Conservation (phyloP, 2,113 vertebrate species). For the Tyrannus savana region DNA sequence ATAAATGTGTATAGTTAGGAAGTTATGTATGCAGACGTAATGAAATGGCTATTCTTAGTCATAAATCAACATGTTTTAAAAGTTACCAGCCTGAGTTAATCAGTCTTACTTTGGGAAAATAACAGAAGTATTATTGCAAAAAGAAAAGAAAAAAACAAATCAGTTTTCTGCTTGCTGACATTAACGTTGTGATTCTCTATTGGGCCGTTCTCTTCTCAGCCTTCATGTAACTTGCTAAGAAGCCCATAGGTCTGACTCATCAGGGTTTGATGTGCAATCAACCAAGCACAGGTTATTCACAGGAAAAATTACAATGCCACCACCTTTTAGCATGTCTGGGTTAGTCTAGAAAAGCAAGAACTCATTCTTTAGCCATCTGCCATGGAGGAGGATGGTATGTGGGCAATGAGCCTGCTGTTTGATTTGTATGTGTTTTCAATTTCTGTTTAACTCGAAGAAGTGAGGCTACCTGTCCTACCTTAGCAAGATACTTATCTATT, state of each 20-base stretch:
- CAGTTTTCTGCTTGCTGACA: not conserved
- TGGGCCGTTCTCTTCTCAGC: not conserved
- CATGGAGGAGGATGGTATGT: rapidly evolving
- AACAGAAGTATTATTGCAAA: not conserved
- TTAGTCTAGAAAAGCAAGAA: not conserved
- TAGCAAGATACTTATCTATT: not conserved
- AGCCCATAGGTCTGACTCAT: not conserved
- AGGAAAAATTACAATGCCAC: not conserved
- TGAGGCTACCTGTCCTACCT: not conserved
- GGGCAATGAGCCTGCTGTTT: not conserved
- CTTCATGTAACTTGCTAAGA: not conserved
- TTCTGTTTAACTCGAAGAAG: not conserved
- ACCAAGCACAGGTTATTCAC: not conserved
- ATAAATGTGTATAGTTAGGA: not conserved
- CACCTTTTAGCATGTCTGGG: not conserved
- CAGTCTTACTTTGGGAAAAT: not conserved
- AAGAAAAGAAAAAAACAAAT: not conserved
- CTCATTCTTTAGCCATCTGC: rapidly evolving
- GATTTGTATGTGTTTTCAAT: not conserved
- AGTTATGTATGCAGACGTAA: not conserved
- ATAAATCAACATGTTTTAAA: not conserved
- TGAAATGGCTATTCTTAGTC: not conserved
- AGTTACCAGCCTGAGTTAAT: not conserved
- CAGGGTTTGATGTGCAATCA: not conserved
- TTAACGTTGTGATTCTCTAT: not conserved